Base-by-base conservation (phyloP, 2,888 invertebrate genomes). In the Archaeoteleia sp. region DNA sequence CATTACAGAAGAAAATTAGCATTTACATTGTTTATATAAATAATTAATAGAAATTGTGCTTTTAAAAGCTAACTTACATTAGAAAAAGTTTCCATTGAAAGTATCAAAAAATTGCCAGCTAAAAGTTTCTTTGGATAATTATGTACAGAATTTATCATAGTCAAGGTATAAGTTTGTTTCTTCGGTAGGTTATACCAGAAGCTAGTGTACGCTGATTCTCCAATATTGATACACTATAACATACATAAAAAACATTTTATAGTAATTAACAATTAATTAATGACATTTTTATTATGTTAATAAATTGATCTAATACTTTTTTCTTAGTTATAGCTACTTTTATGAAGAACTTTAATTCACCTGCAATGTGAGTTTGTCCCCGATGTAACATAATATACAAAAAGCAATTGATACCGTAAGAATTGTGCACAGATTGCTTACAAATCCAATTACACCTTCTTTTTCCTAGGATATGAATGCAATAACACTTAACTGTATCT, bases 71-170 rank as follows among this genome's bases (percentile, higher is more conserved):
- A 10, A 49, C 49, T 39, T 51, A 51, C 49, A 39, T 51, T 39
- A 3, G 39, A 39, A 39, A 9, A n/a, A n/a, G n/a, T n/a, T n/a
- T n/a, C n/a, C n/a, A n/a, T n/a, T n/a, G n/a, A n/a, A n/a, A n/a
- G n/a, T 27, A 48, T 37, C 1, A 37, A 27, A 5, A 48, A 27
- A 37, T 48, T 48, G 15, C 48, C 48, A 37, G 25, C 49, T 9
- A 29, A 39, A 12, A 51, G 7, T 17, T 20, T 12, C n/a, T 39
- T 37, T 6, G 49, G 49, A 51, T 39, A 51, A 29, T 51, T 51
- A 13, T 51, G 20, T 6, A 39, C 13, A 4, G 12, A 39, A 29
- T 51, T 27, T 1, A 51, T 39, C 49, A 51, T 51, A 15, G 27
- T 27, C 2, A 49, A 2, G 12, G 9, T 27, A 14, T 9, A 25